Base-by-base conservation (phyloP, 37 sponge, comb jelly and placozoan genomes). In the Crambe crambe region DNA sequence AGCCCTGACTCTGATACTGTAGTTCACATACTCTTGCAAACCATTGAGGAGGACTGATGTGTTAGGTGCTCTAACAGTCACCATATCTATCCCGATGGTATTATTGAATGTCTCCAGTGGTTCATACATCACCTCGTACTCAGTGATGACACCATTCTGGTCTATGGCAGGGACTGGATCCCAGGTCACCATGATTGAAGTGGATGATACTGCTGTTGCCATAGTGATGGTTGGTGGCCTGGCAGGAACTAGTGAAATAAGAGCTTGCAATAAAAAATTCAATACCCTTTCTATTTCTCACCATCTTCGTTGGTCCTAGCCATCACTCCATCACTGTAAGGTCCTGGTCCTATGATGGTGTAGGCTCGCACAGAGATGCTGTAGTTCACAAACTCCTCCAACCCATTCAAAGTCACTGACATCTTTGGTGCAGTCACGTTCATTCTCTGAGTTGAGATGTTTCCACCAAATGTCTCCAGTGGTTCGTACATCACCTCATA, bases 101-200 rank as follows among this genome's bases (percentile, higher is more conserved):
- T 47, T 51, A 58, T 31, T 30, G 18, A 78, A 78, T 66, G 66
- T 78, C 56, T 42, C 47, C 54, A 74, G 75, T 37, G 66, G 78
- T 27, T 60, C 47, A 38, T 61, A 79, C 42, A 35, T 3, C 5
- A 86, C 72, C 47, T 70, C 73, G 61, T 86, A 86, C 37, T 25
- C 47, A 23, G 62, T 71, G 60, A 86, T 86, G 51, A 78, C 39
- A 26, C 86, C 86, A 73, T 78, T 78, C 64, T 40, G 56, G 56
- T 58, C 56, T 37, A 72, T 73, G 29, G 34, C 26, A 40, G 73
- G 73, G 2, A 72, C 62, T 37, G 31, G 31, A 23, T 71, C 83
- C 75, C 78, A 78, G 2, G 73, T 40, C 34, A 78, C 74, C n/a
- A 20, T 9, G 43, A 86, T 78, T 27, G 30, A 2, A 65, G 85